Percentiles rank a stretch among this genome's conserved stretches.
phyloP scores from a whole-genome alignment of 2,797 vertebrate species.

The Ptychobarbus kaznakovi region DNA sequence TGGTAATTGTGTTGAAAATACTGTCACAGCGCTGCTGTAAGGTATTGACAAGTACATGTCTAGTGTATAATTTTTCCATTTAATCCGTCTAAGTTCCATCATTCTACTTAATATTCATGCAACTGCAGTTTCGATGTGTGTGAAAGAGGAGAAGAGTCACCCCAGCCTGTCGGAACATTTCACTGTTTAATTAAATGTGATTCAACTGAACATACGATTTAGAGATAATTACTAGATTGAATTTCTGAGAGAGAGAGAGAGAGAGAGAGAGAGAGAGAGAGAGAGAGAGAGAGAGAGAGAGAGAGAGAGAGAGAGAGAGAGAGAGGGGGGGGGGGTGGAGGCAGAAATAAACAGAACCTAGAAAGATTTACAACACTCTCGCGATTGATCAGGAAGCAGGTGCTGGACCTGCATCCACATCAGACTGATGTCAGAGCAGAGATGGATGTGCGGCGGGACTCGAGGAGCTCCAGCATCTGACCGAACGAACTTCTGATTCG shows the following conservation, averaged over 20 bases:
- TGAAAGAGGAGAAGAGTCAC: background rate
- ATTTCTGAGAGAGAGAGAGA: background rate
- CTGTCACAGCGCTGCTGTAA: background rate
- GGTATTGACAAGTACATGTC: background rate
- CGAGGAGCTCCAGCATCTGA: background rate
- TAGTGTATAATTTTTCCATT: background rate
- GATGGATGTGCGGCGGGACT: conserved; percentile 18
- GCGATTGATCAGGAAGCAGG: conserved; percentile 19
- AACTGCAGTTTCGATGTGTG: background rate
- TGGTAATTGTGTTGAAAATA: conserved; percentile 3
- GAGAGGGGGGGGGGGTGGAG: conserved; percentile 11
- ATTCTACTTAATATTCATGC: background rate
- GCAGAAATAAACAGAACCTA: conserved; percentile 18
- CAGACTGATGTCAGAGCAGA: conserved; percentile 6
- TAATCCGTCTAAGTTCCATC: background rate
- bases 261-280: conserved; percentile 48
- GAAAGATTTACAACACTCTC: conserved; percentile 28
- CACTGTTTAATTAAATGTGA: conserved; percentile 15
- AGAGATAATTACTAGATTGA: background rate
- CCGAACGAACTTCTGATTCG: background rate
- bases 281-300: conserved; percentile 6
- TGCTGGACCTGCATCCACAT: conserved; percentile 20
- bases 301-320: conserved; percentile 26
- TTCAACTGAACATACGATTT: background rate
- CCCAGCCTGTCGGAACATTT: background rate